Evolutionary conservation across 2,797 vertebrate genomes (phyloP).

Genomic region (Rhabdophis nuchalis): DNA sequence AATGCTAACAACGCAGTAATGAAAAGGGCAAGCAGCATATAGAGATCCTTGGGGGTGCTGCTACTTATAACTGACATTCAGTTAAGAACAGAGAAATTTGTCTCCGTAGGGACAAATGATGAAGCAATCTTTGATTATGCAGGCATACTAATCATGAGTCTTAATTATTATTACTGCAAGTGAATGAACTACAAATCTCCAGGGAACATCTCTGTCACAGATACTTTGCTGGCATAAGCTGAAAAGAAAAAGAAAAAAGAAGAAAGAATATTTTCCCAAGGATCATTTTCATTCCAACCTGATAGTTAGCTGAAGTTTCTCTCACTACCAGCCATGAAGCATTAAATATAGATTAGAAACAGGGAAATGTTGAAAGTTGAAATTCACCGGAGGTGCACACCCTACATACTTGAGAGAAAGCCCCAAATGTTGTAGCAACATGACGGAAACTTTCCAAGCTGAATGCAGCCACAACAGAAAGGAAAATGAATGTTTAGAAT

Average conservation of each 20-base stretch:
- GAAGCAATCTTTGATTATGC: constrained; percentile 79
- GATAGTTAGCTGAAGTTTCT: constrained; percentile 76
- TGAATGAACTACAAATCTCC: constrained; percentile 75
- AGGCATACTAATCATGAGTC: constrained; percentile 76
- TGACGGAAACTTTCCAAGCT: constrained; percentile 67
- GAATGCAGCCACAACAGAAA: constrained; percentile 65
- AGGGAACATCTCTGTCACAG: constrained; percentile 71
- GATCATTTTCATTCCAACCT: constrained; percentile 78
- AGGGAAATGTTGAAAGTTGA: constrained; percentile 78
- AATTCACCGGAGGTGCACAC: constrained; percentile 74
- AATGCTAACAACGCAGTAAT: constrained; percentile 71
- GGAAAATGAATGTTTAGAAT: constrained; percentile 69
- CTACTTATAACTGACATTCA: constrained; percentile 76
- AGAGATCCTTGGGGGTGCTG: constrained; percentile 66
- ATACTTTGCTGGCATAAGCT: constrained; percentile 63
- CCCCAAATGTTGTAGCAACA: constrained; percentile 71
- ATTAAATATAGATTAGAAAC: constrained; percentile 81
- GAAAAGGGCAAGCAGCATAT: constrained; percentile 71
- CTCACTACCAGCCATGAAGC: constrained; percentile 77
- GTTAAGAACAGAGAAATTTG: constrained; percentile 64
- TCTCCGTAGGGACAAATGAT: constrained; percentile 69
- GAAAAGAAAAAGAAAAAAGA: constrained; percentile 73
- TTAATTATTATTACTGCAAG: constrained; percentile 80
- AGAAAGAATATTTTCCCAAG: constrained; percentile 73
- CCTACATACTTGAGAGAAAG: constrained; percentile 71